Evolutionary conservation across 1,140 invertebrate species (phyloP), one percentile per base, ranked within the genome.

Genomic region (Pogonomyrmex barbatus): DNA sequence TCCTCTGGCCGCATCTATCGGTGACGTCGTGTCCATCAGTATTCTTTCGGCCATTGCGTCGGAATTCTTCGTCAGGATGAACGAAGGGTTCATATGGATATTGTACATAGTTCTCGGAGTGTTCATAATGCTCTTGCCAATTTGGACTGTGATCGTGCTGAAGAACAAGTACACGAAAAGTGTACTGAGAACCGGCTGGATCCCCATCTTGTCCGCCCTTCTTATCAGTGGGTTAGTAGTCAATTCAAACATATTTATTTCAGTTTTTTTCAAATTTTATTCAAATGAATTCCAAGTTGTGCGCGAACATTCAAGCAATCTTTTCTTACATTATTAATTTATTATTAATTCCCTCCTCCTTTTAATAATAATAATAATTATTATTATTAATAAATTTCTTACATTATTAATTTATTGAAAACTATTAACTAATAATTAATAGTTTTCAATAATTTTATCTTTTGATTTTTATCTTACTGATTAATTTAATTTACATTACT

Each of bases 1-100:
- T 9, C 99, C 99, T 0, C 96, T 99, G 45, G 99, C 99, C 10
- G 99, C 99, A 3, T 99, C 98, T 77, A 97, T 99, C 63, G 99
- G 99, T 0, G 99, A 99, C 93, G 96, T 99, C 2, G 98, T 98
- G 10, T 99, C 98, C 58, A 96, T 99, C 42, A 96, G 96, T 17
- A 96, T 99, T 5, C 95, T 99, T 0, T 97, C 98, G 1, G 96
- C 96, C 52, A 97, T 98, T 60, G 97, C 97, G 2, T 97, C 96
- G 30, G 94, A 96, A 62, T 96, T 98, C 62, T 98, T 96, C 90
- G 93, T 94, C 17, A 95, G 96, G 70, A 96, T 97, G 90, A 94
- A 97, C 95, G 92, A 95, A 93, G 73, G 92, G 17, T 24, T 24
- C 24, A 87, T 92, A 45, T 97, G 97, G 96, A 95, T 97, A 86